Evolutionary conservation across 2,797 vertebrate genomes (phyloP).

Genomic region (Glossophaga mutica): DNA sequence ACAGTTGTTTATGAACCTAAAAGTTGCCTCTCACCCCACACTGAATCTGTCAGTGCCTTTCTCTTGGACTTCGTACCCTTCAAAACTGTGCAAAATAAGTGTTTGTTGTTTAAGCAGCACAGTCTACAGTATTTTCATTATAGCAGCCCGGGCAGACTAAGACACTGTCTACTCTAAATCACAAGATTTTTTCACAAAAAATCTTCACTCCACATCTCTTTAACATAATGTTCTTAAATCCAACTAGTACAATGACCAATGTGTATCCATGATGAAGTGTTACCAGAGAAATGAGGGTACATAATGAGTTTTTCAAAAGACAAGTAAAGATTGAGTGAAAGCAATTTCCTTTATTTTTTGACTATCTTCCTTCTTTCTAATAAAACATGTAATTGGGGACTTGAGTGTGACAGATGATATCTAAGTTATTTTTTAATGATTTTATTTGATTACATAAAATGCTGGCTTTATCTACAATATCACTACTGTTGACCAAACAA

Average conservation of each 20-base stretch:
- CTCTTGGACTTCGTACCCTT: background rate
- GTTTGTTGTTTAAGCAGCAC: background rate
- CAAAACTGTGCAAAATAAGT: background rate
- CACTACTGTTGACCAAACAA: background rate
- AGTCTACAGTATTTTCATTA: background rate
- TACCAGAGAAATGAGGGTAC: background rate
- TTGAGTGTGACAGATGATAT: background rate
- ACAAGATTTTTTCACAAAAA: background rate
- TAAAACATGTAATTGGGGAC: background rate
- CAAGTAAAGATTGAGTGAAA: background rate
- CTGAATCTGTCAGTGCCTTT: background rate
- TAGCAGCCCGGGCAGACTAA: background rate
- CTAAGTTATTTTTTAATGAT: background rate
- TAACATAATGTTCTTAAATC: background rate
- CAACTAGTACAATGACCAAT: background rate
- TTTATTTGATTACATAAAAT: background rate
- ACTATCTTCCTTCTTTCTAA: background rate
- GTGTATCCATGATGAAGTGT: background rate
- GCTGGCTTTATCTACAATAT: background rate
- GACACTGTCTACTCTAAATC: background rate
- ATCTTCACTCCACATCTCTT: background rate
- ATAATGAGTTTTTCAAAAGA: background rate
- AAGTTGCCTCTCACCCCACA: background rate
- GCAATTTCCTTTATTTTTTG: background rate
- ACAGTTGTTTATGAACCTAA: background rate